phyloP scores from a whole-genome alignment of 1,140 invertebrate species.

The Neotoxoptera formosana region DNA sequence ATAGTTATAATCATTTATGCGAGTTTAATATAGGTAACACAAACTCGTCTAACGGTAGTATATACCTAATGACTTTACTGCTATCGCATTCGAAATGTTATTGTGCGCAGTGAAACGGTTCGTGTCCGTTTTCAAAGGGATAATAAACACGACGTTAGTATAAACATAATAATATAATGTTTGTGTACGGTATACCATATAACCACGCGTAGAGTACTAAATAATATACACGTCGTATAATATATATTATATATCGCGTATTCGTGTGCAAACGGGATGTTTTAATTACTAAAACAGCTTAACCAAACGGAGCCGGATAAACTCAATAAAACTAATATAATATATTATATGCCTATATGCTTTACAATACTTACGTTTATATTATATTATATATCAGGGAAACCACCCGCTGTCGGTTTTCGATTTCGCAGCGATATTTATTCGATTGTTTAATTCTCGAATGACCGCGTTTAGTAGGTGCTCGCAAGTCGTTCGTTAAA shows the following conservation, averaged over 20 bases:
- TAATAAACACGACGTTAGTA: background rate
- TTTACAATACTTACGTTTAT: background rate
- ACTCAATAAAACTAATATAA: background rate
- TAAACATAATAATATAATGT: background rate
- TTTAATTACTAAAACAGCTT: background rate
- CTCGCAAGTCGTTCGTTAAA: background rate
- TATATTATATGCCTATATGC: background rate
- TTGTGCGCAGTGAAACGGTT: background rate
- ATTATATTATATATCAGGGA: background rate
- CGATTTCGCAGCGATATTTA: background rate
- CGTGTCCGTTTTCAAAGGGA: background rate
- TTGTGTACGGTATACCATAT: background rate
- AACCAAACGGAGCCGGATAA: background rate
- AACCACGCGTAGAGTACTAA: background rate
- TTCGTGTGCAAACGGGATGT: background rate
- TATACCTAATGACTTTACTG: background rate
- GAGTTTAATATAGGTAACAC: background rate
- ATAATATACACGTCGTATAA: background rate
- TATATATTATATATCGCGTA: slow-evolving; percentile 6
- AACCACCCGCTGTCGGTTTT: background rate
- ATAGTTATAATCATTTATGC: background rate
- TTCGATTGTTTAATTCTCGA: background rate
- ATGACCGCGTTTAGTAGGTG: background rate
- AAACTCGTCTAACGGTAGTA: too few species aligned
- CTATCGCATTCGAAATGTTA: background rate